phyloP scores from a whole-genome alignment of 2,113 vertebrate genomes.

The Tragelaphus buxtoni region DNA sequence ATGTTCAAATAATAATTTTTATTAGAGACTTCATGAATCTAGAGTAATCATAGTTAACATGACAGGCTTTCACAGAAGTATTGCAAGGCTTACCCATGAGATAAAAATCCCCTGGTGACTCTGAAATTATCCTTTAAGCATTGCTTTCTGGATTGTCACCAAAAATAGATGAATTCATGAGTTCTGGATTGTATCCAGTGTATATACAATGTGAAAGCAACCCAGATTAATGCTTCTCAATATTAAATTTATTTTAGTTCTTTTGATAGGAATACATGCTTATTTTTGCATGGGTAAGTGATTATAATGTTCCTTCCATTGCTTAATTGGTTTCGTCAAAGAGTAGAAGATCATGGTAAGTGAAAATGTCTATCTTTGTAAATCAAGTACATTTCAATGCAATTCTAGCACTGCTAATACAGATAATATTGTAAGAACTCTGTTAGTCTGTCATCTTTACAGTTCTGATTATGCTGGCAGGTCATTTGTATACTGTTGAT shows the following conservation, averaged over 20 bases:
- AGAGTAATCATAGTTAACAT: conserved; percentile 15
- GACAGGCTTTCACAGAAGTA: conserved; percentile 8
- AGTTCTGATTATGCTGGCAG: background rate
- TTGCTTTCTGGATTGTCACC: background rate
- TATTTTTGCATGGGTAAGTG: background rate
- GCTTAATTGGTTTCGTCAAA: conserved; percentile 8
- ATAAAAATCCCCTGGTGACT: conserved; percentile 25
- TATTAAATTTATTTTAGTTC: background rate
- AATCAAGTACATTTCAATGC: conserved; percentile 8
- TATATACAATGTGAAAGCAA: background rate
- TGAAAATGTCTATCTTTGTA: background rate
- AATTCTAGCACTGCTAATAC: background rate
- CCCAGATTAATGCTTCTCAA: background rate
- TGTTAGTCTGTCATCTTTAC: background rate
- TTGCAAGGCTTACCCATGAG: background rate
- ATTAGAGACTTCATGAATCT: conserved; percentile 1
- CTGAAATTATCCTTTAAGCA: conserved; percentile 26
- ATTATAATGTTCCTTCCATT: background rate
- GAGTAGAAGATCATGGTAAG: background rate
- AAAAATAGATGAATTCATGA: background rate
- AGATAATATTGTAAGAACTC: background rate
- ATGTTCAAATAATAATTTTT: conserved; percentile 15
- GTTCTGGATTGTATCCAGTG: background rate
- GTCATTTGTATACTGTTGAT: background rate
- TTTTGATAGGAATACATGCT: background rate